Evolutionary conservation across 1,140 invertebrate genomes (phyloP).

Genomic region (Hyphantria cunea): DNA sequence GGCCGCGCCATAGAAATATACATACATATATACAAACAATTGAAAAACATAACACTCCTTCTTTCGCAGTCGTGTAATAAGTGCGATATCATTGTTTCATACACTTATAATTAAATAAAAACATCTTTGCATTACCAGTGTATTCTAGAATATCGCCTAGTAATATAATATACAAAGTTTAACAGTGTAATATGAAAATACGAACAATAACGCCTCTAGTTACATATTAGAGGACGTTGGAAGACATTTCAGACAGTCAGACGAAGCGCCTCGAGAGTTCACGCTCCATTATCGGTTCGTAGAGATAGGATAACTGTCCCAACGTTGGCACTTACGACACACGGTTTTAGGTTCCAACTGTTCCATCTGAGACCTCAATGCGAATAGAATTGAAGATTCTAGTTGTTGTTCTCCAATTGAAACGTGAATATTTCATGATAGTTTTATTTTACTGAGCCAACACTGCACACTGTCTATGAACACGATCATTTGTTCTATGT

Average conservation of each 20-base stretch:
- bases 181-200: no score
- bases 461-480: no score
- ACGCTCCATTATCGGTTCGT: constrained; percentile 68
- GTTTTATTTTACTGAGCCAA: constrained; percentile 13
- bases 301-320: constrained; percentile 59
- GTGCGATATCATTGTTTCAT: no score
- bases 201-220: not conserved
- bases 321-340: constrained; percentile 59
- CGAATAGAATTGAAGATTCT: constrained; percentile 29
- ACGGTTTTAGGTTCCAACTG: constrained; percentile 33
- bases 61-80: no score
- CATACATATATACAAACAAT: no score
- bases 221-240: constrained; percentile 23
- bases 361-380: constrained; percentile 23
- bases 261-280: constrained; percentile 59
- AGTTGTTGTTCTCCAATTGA: constrained; percentile 5
- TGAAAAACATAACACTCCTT: no score
- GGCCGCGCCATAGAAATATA: no score
- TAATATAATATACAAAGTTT: no score
- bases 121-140: no score
- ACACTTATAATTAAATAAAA: no score
- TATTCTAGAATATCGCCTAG: no score
- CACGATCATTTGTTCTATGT: no score
- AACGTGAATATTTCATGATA: constrained; percentile 14
- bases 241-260: constrained; percentile 54